These are phyloP conservation scores for Ectemnius cavifrons DNA, from an alignment of 2,888 invertebrate species.

Conservation along the genomic window DNA sequence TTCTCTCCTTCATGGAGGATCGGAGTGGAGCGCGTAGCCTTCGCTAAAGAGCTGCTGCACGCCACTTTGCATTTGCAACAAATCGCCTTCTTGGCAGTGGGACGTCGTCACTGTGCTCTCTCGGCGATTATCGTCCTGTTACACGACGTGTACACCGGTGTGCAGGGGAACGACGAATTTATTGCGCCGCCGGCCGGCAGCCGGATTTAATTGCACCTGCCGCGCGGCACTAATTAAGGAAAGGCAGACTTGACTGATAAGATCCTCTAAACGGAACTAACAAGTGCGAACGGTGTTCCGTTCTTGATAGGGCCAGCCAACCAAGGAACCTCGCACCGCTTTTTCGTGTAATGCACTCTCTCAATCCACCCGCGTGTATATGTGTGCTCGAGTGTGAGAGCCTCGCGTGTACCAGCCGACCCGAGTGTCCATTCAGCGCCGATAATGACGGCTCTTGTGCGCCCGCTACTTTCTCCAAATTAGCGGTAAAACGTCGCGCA, in stretches of 20 bases:
- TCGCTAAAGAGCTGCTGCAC: too few species aligned
- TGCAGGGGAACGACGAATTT: constrained; percentile 39
- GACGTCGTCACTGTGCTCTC: constrained; percentile 21
- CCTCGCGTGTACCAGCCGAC: too few species aligned
- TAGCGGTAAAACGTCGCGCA: constrained; percentile 59
- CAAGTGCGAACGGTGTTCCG: constrained; percentile 35
- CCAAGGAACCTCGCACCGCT: neutral
- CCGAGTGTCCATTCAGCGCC: constrained; percentile 54
- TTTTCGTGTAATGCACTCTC: too few species aligned
- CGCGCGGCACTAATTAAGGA: constrained; percentile 49
- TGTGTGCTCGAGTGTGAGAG: too few species aligned
- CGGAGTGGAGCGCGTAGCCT: too few species aligned
- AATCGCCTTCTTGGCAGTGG: too few species aligned
- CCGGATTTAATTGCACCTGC: constrained; percentile 49
- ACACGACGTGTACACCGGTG: constrained; percentile 1
- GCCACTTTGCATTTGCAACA: too few species aligned
- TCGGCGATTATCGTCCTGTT: constrained; percentile 7
- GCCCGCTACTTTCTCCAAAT: constrained; percentile 65
- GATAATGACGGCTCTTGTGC: constrained; percentile 59
- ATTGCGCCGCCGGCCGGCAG: constrained; percentile 33
- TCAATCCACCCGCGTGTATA: too few species aligned
- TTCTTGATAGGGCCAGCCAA: constrained; percentile 21
- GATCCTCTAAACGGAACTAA: constrained; percentile 57
- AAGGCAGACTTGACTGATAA: constrained; percentile 40
- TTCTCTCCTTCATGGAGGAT: too few species aligned